phyloP scores from a whole-genome alignment of 35 echinoderm and acorn worm genomes.

The Amphiura filiformis region DNA sequence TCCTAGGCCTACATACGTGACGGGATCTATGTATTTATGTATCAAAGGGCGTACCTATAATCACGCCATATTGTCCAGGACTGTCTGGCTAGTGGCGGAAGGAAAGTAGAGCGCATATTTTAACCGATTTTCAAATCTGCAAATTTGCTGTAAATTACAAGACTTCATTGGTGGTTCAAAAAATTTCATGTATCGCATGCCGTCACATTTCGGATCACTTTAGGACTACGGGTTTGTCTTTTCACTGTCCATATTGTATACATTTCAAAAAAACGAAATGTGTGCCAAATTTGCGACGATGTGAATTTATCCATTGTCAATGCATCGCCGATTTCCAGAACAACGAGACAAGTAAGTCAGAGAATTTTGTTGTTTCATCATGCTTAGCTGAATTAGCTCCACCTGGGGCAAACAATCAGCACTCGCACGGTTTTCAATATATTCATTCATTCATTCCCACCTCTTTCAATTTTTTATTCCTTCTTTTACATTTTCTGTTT shows the following conservation, averaged over 20 bases:
- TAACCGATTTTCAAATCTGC: neutral
- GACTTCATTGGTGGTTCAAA: neutral
- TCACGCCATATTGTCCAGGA: neutral
- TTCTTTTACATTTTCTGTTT: neutral
- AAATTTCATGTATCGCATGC: neutral
- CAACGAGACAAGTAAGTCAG: neutral
- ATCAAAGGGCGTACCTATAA: neutral
- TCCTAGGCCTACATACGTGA: neutral
- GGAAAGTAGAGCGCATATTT: neutral
- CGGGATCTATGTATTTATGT: neutral
- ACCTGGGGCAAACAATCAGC: neutral
- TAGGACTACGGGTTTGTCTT: neutral
- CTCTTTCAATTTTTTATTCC: neutral
- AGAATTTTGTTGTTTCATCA: neutral
- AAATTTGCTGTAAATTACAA: too few species aligned
- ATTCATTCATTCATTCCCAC: neutral
- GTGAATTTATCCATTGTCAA: neutral
- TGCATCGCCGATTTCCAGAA: neutral
- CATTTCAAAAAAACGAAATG: neutral
- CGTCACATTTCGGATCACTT: neutral
- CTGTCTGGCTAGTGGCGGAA: neutral
- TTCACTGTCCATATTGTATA: neutral
- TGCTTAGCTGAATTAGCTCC: neutral
- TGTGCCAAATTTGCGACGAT: neutral
- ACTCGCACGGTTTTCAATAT: neutral